These are phyloP conservation scores for Synanceia verrucosa DNA, from an alignment of 2,797 vertebrate species.

Conservation along the genomic window DNA sequence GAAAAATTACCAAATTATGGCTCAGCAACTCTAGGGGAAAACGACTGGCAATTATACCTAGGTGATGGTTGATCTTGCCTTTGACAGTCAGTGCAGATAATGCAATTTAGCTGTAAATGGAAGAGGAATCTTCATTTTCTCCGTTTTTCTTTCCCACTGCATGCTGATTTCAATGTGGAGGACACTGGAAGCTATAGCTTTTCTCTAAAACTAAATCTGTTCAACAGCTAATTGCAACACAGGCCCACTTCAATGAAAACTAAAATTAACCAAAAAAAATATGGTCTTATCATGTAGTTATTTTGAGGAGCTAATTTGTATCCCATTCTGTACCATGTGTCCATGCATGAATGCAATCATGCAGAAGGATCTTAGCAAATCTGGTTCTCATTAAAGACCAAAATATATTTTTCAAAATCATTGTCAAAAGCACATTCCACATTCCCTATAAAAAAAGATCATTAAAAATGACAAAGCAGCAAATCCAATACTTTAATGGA, in stretches of 20 bases:
- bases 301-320: not conserved
- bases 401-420: not conserved
- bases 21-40: not conserved
- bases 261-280: not conserved
- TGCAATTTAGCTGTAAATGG: not conserved
- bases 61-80: constrained; percentile 19
- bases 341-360: not conserved
- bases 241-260: not conserved
- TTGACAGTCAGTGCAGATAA: constrained; percentile 3
- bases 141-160: not conserved
- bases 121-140: not conserved
- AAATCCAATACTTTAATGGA: constrained; percentile 3
- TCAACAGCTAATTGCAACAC: not conserved
- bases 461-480: not conserved
- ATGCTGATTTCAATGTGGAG: not conserved
- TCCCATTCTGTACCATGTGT: not conserved
- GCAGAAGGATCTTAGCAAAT: not conserved
- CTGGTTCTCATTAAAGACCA: not conserved
- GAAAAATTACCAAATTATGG: constrained; percentile 6
- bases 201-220: not conserved
- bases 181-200: not conserved
- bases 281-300: not conserved
- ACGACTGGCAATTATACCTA: not conserved
- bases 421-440: not conserved
- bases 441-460: not conserved